Base-by-base conservation (phyloP, 2,888 invertebrate species). In the Clusia tigrina region DNA sequence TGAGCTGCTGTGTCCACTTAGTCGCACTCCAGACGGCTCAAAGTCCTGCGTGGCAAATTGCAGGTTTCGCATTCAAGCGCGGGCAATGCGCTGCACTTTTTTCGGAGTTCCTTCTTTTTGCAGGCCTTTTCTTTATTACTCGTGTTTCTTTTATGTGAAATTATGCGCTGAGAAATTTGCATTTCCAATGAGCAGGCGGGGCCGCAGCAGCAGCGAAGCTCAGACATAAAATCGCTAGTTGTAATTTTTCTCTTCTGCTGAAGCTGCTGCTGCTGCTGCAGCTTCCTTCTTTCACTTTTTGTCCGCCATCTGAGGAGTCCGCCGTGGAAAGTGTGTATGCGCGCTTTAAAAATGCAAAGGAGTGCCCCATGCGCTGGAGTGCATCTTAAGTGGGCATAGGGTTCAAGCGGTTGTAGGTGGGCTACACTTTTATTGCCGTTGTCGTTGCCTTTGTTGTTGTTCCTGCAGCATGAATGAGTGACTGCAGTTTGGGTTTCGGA, bases 141-240 rank as follows among this genome's bases (percentile, higher is more conserved):
- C 32, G n/a, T n/a, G n/a, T n/a, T n/a, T n/a, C 18, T 25, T n/a
- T 3, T 15, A 17, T 6, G 20, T 12, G 20, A 51, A 22, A 51
- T 51, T 22, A 6, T 52, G 38, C 25, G 23, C 62, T 55, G 63
- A 46, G 24, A 42, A 63, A 63, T 63, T 63, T 63, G 57, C 63
- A 63, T 63, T 60, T 46, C 51, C 63, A 60, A 55, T 53, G 63
- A 60, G 52, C 63, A 63, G 63, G 63, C 60, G 63, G 59, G 63
- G 53, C 56, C 32, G 32, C 26, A 22, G 51, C 20, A 25, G 55
- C 54, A 23, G 32, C 12, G 32, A 12, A 32, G 32, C 23, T 46
- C 48, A 23, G 51, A 32, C 46, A 60, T 55, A 32, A 55, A 60
- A 48, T 46, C 38, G 17, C 51, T 48, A 32, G 32, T 32, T 60